Evolutionary conservation across 2,113 vertebrate genomes (phyloP).

Genomic region (Tyto alba): DNA sequence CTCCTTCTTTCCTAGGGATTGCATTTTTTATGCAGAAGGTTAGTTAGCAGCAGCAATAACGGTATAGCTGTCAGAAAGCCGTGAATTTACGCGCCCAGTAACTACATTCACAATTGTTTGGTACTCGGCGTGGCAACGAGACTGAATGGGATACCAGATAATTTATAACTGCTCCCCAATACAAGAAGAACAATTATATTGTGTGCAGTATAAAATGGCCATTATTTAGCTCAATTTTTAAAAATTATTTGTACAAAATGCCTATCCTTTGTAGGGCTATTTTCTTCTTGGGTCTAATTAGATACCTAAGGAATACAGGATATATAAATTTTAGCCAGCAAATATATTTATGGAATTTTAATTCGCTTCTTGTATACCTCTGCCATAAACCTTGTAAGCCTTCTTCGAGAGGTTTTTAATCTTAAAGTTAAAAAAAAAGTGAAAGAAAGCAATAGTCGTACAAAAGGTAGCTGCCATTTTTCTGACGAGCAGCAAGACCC

Average conservation of each 20-base stretch:
- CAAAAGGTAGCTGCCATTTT: not conserved
- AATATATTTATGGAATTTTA: conserved; percentile 72
- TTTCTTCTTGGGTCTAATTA: conserved; percentile 68
- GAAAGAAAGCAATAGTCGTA: not conserved
- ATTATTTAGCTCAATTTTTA: conserved; percentile 69
- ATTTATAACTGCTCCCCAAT: conserved; percentile 67
- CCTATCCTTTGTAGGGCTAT: conserved; percentile 54
- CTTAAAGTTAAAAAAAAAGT: not conserved
- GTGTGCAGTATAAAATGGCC: conserved; percentile 66
- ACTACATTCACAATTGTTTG: conserved; percentile 66
- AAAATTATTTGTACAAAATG: conserved; percentile 67
- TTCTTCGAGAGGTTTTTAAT: conserved; percentile 51
- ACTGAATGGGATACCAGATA: conserved; percentile 63
- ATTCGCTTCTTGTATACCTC: conserved; percentile 42
- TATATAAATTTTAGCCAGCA: conserved; percentile 62
- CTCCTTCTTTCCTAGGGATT: conserved; percentile 62
- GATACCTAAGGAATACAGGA: conserved; percentile 65
- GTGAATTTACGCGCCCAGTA: conserved; percentile 54
- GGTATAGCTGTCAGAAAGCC: conserved; percentile 56
- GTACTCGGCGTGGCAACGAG: conserved; percentile 39
- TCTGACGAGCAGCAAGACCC: not conserved
- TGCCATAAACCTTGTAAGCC: conserved; percentile 49
- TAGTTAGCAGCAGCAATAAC: conserved; percentile 59
- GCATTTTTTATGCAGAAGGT: conserved; percentile 63
- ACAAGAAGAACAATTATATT: conserved; percentile 69